Conservation (phyloP, 2,797 vertebrate species). For the Calcarius lapponicus region DNA sequence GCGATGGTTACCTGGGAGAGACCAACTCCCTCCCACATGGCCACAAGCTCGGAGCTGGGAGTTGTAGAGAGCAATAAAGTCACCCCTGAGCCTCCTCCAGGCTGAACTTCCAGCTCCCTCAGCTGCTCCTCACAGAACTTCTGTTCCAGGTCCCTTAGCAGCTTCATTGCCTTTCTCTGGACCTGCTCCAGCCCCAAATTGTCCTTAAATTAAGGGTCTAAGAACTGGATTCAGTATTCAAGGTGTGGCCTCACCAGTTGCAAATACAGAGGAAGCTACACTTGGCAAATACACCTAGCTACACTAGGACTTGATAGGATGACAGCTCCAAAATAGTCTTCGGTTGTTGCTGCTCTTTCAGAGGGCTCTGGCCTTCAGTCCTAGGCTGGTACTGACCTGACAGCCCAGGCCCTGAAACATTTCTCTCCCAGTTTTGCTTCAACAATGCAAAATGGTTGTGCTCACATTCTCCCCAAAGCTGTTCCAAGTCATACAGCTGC, state of each 20-base stretch:
- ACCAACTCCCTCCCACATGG: neutral
- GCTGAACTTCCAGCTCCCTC: neutral
- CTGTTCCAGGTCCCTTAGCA: neutral
- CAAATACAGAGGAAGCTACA: fast-evolving
- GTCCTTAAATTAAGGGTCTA: neutral
- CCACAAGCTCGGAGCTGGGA: neutral
- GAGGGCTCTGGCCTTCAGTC: neutral
- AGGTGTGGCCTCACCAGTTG: neutral
- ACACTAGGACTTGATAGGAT: neutral
- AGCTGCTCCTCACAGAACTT: neutral
- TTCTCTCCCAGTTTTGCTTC: neutral
- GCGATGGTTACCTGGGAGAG: neutral
- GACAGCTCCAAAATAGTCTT: neutral
- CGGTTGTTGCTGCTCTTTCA: neutral
- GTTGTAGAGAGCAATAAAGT: fast-evolving
- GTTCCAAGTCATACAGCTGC: neutral
- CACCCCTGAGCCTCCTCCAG: neutral
- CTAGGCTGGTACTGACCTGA: neutral
- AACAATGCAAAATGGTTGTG: fast-evolving
- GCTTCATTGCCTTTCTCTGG: neutral
- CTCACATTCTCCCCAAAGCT: neutral
- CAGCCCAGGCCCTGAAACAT: neutral
- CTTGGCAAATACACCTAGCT: no score
- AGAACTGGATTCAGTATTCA: neutral
- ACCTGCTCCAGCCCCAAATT: neutral